These are phyloP conservation scores for Conchocele bisecta DNA, from an alignment of 2,888 invertebrate species.

Conservation along the genomic window DNA sequence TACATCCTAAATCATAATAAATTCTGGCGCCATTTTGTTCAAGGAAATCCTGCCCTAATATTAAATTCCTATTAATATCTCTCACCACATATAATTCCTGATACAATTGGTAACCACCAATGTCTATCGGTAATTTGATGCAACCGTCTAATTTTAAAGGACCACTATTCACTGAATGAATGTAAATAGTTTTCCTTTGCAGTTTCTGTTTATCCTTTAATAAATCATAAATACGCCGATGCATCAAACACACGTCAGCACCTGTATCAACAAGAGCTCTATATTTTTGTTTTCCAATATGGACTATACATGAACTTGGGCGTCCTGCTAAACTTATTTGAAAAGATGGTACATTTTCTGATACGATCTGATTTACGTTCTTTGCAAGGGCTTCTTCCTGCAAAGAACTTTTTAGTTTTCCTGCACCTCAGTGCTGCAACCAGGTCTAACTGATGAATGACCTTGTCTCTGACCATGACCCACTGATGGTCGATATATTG, in stretches of 20 bases:
- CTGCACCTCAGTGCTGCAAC: too few species aligned
- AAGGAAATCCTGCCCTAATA: not conserved
- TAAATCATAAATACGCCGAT: not conserved
- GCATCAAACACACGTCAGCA: constrained; percentile 1
- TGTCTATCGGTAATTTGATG: not conserved
- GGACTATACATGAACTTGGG: constrained; percentile 10
- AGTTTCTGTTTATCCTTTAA: not conserved
- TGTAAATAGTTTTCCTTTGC: not conserved
- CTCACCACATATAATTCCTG: constrained; percentile 3
- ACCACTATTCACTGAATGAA: constrained; percentile 1
- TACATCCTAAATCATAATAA: constrained; percentile 7
- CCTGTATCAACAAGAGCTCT: constrained; percentile 7
- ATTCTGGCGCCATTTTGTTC: not conserved
- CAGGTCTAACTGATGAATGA: too few species aligned
- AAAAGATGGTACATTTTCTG: constrained; percentile 1
- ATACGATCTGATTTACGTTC: too few species aligned
- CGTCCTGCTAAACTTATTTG: constrained; percentile 9
- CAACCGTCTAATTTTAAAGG: not conserved
- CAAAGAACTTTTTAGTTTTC: not conserved
- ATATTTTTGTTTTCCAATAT: constrained; percentile 6
- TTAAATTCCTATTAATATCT: constrained; percentile 3
- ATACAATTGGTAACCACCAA: not conserved
- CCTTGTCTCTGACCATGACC: too few species aligned
- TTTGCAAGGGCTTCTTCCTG: not conserved
- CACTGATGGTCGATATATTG: too few species aligned